Evolutionary conservation across 2,797 vertebrate genomes (phyloP).

Genomic region (Anguilla obscura): DNA sequence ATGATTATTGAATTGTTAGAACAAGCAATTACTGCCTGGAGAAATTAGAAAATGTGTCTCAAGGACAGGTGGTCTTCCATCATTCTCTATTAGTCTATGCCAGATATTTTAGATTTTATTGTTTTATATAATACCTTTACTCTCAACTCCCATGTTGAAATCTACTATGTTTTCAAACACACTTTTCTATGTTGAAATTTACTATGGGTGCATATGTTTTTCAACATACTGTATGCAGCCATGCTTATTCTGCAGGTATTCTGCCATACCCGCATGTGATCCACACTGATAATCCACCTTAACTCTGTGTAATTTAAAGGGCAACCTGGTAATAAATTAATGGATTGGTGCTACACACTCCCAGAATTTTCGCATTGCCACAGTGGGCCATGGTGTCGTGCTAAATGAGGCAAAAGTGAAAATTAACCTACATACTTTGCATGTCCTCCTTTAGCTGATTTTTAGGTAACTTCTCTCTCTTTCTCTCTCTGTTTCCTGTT

Average conservation of each 20-base stretch:
- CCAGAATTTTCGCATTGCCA: conserved; percentile 60
- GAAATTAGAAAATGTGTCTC: conserved; percentile 43
- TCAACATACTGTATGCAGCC: neutral
- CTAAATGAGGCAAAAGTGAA: conserved; percentile 66
- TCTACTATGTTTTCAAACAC: no score
- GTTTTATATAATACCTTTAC: conserved; percentile 32
- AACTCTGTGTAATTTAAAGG: conserved; percentile 52
- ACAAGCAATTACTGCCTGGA: conserved; percentile 49
- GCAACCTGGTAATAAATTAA: conserved; percentile 65
- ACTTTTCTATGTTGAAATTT: no score
- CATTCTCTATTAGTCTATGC: conserved; percentile 42
- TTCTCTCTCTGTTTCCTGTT: conserved; percentile 26
- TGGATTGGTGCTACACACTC: conserved; percentile 63
- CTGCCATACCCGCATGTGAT: conserved; percentile 1
- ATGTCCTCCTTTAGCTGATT: conserved; percentile 60
- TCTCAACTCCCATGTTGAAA: neutral
- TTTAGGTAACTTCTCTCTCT: conserved; percentile 29
- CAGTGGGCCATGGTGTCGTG: conserved; percentile 58
- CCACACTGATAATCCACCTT: conserved; percentile 52
- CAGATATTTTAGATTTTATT: conserved; percentile 32
- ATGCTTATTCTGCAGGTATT: conserved; percentile 9
- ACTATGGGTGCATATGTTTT: conserved; percentile 12
- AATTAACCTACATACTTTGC: conserved; percentile 71
- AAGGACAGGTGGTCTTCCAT: conserved; percentile 40
- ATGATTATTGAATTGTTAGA: conserved; percentile 54